phyloP scores from a whole-genome alignment of 64 coral and sea anemone species.

The Stichodactyla helianthus region DNA sequence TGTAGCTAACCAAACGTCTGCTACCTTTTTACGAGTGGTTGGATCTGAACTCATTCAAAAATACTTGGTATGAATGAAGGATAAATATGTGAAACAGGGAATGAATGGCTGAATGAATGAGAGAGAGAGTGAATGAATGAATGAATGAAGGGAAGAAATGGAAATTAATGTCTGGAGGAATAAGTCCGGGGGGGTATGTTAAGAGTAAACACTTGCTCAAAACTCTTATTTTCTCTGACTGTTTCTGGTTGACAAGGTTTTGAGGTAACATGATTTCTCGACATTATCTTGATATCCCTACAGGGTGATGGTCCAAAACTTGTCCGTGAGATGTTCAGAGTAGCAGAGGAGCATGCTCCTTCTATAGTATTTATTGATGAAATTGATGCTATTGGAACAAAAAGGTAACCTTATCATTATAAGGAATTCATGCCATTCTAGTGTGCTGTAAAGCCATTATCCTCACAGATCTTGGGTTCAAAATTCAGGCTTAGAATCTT shows the following conservation, averaged over 20 bases:
- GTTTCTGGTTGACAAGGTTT: no score
- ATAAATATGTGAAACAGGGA: background rate
- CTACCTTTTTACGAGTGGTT: conserved; percentile 94
- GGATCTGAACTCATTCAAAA: conserved; percentile 99
- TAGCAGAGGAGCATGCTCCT: conserved; percentile 93
- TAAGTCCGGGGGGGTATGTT: no score
- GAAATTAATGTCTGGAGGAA: no score
- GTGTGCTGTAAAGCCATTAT: no score
- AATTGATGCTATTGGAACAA: conserved; percentile 99
- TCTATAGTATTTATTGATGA: conserved; percentile 99
- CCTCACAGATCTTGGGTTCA: background rate
- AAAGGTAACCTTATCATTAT: conserved; percentile 51
- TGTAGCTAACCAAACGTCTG: conserved; percentile 97
- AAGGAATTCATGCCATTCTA: no score
- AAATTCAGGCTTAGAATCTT: background rate
- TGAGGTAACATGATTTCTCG: background rate
- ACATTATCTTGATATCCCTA: background rate
- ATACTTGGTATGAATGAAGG: conserved; percentile 65
- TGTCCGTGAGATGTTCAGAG: conserved; percentile 94
- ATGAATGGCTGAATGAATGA: background rate
- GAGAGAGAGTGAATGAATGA: background rate
- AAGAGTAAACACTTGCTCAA: no score
- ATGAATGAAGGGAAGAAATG: background rate
- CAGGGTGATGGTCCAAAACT: conserved; percentile 98
- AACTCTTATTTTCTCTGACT: no score